Evolutionary conservation across 2,888 invertebrate species (phyloP).

Genomic region (Cantharis nigra): DNA sequence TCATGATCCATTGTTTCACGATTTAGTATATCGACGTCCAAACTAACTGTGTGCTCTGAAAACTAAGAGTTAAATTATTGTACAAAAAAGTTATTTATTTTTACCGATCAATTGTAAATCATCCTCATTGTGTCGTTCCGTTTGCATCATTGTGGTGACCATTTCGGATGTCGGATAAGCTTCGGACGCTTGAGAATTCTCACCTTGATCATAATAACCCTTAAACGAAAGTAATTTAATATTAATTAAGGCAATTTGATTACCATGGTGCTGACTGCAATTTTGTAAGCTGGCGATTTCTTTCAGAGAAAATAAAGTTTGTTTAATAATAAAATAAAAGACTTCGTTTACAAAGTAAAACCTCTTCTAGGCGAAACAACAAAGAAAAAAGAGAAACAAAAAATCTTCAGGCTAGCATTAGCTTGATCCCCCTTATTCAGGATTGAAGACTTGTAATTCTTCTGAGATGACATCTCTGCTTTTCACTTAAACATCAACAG

Average conservation of each 20-base stretch:
- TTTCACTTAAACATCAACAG: background rate
- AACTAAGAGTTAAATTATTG: constrained; percentile 41
- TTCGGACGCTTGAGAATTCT: constrained; percentile 52
- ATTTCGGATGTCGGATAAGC: constrained; percentile 47
- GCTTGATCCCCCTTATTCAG: background rate
- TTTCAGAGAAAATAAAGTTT: background rate
- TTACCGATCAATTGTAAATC: constrained; percentile 76
- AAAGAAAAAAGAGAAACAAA: no score
- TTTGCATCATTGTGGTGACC: constrained; percentile 36
- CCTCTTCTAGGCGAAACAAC: no score
- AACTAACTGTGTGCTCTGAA: constrained; percentile 72
- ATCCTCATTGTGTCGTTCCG: constrained; percentile 58
- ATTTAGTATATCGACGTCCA: constrained; percentile 79
- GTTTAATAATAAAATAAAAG: background rate
- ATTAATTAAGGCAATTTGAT: background rate
- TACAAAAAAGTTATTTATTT: constrained; percentile 30
- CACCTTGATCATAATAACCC: constrained; percentile 55
- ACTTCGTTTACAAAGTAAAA: background rate
- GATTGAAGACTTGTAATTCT: background rate
- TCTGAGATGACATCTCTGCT: background rate
- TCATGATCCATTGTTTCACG: constrained; percentile 77
- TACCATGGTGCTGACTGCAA: background rate
- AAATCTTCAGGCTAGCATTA: background rate
- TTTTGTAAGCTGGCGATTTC: background rate
- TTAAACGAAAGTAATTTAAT: constrained; percentile 24